Evolutionary conservation across 2,113 vertebrate genomes (phyloP).

Genomic region (Chloropsis cyanopogon): DNA sequence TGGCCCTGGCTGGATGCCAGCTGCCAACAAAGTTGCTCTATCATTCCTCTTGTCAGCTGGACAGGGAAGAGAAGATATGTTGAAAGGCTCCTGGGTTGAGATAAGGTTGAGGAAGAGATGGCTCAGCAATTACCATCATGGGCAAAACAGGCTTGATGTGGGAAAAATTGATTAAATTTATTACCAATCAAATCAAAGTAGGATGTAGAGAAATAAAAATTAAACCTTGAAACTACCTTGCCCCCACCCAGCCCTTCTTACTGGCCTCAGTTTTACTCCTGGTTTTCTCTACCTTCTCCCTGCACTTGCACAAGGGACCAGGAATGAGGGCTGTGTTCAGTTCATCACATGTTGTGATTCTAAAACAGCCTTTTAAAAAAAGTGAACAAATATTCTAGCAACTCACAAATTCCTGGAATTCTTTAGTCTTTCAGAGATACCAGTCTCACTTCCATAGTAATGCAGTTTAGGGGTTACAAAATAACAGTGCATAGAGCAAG

Average conservation of each 20-base stretch:
- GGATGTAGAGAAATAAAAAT: neutral
- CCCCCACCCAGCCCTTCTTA: neutral
- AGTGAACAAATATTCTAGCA: neutral
- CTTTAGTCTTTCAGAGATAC: neutral
- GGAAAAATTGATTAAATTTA: neutral
- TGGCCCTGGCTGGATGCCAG: neutral
- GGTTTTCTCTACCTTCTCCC: neutral
- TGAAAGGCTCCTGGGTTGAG: neutral
- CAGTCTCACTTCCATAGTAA: slow-evolving; percentile 2
- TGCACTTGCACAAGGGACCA: neutral
- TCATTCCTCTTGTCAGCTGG: neutral
- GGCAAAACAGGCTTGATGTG: neutral
- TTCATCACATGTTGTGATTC: neutral
- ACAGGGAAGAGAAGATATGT: neutral
- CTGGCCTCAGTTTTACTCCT: neutral
- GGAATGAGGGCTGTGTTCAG: neutral
- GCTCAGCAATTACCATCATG: neutral
- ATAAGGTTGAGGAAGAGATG: neutral
- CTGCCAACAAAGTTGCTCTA: accelerated
- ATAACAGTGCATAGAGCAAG: neutral
- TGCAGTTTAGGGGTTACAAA: neutral
- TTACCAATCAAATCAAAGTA: neutral
- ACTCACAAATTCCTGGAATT: neutral
- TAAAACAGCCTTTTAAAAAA: neutral
- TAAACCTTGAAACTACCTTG: neutral